phyloP scores from a whole-genome alignment of 2,797 vertebrate species.

The Dromococcyx pavoninus region DNA sequence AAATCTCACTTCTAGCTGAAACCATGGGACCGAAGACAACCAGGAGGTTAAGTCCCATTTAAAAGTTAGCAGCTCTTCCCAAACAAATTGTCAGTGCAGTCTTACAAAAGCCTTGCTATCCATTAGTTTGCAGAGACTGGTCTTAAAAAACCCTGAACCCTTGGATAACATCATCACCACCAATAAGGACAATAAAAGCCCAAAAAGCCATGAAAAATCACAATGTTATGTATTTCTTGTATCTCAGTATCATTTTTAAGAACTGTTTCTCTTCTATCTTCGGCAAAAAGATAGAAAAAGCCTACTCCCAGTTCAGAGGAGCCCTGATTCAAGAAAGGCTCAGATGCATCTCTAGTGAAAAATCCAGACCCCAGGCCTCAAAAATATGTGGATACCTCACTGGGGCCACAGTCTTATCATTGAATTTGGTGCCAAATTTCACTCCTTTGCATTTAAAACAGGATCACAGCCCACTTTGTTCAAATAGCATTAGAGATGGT shows the following conservation, averaged over 20 bases:
- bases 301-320: not conserved
- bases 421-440: constrained; percentile 1
- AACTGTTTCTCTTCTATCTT: not conserved
- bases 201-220: not conserved
- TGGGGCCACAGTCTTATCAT: not conserved
- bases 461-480: not conserved
- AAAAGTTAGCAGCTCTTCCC: not conserved
- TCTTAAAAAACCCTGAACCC: not conserved
- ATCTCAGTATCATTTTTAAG: constrained; percentile 12
- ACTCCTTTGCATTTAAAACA: constrained; percentile 2
- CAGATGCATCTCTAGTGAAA: not conserved
- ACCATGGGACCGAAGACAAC: not conserved
- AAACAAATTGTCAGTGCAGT: not conserved
- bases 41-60: not conserved
- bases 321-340: not conserved
- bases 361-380: not conserved
- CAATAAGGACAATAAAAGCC: not conserved
- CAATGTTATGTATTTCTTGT: not conserved
- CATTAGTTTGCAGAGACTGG: not conserved
- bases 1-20: not conserved
- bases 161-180: not conserved
- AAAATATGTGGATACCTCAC: not conserved
- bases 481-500: not conserved
- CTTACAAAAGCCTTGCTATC: not conserved
- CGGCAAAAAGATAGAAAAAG: not conserved